Conservation (phyloP, 2,113 vertebrate genomes). For the Leucosticte australis region DNA sequence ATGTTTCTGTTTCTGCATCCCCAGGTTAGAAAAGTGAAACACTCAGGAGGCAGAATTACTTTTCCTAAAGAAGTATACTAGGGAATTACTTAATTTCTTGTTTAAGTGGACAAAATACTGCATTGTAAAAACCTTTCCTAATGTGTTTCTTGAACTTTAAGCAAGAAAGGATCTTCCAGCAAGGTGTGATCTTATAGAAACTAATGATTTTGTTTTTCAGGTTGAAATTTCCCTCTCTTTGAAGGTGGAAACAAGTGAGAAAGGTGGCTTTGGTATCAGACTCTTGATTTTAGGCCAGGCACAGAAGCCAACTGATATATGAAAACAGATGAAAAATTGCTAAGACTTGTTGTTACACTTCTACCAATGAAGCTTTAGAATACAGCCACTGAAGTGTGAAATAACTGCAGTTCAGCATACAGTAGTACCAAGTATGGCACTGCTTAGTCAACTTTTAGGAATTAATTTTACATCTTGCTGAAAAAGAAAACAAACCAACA, state of each 20-base stretch:
- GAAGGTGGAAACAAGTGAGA: neutral
- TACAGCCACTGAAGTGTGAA: neutral
- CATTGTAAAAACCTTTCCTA: neutral
- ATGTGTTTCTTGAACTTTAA: neutral
- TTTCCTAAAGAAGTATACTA: neutral
- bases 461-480: neutral
- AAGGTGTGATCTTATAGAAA: neutral
- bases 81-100: neutral
- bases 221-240: neutral
- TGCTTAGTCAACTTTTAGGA: neutral
- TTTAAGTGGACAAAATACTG: neutral
- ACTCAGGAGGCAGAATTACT: neutral
- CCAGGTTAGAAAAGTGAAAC: neutral
- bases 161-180: neutral
- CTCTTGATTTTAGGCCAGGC: neutral
- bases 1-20: neutral
- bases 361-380: neutral
- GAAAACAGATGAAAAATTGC: neutral
- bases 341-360: neutral
- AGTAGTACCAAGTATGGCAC: neutral
- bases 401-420: neutral
- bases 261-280: neutral
- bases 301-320: neutral
- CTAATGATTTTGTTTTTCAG: neutral
- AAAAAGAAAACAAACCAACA: neutral